phyloP scores from a whole-genome alignment of 2,888 invertebrate species.

The Drosophila mulleri region DNA sequence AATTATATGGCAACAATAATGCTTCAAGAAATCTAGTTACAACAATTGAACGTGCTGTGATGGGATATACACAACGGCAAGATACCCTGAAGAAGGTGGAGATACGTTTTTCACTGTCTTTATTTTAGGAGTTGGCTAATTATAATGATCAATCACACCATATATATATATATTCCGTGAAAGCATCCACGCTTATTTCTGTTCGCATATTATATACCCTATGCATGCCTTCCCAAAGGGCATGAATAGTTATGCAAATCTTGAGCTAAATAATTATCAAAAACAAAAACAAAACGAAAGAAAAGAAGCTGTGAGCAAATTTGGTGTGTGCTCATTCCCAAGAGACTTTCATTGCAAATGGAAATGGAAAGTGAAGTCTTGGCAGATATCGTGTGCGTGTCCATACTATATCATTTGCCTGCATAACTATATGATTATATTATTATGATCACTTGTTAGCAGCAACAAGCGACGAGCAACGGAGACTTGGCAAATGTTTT shows the following conservation, averaged over 20 bases:
- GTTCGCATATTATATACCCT: not conserved
- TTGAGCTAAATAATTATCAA: conserved; percentile 20
- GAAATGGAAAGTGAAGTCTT: conserved; percentile 47
- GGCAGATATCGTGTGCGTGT: conserved; percentile 5
- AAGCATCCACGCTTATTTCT: not conserved
- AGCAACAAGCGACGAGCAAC: conserved; percentile 46
- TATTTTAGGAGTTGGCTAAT: not conserved
- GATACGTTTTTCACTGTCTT: too few relatives aligned
- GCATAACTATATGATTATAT: conserved; percentile 26
- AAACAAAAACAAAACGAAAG: not conserved
- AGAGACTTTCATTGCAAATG: conserved; percentile 33
- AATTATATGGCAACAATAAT: conserved; percentile 58
- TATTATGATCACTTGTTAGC: conserved; percentile 38
- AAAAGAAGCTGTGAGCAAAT: conserved; percentile 39
- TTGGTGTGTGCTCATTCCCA: conserved; percentile 34
- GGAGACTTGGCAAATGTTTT: conserved; percentile 38
- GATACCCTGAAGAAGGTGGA: not conserved
- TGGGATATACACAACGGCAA: not conserved
- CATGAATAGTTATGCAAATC: conserved; percentile 59
- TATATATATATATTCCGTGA: not conserved
- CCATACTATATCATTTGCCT: conserved; percentile 1
- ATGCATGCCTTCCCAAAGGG: not conserved
- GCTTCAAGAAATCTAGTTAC: conserved; percentile 13
- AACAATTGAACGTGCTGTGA: not conserved
- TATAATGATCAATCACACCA: not conserved